phyloP scores from a whole-genome alignment of 2,113 vertebrate genomes.

The Megaceryle torquata region DNA sequence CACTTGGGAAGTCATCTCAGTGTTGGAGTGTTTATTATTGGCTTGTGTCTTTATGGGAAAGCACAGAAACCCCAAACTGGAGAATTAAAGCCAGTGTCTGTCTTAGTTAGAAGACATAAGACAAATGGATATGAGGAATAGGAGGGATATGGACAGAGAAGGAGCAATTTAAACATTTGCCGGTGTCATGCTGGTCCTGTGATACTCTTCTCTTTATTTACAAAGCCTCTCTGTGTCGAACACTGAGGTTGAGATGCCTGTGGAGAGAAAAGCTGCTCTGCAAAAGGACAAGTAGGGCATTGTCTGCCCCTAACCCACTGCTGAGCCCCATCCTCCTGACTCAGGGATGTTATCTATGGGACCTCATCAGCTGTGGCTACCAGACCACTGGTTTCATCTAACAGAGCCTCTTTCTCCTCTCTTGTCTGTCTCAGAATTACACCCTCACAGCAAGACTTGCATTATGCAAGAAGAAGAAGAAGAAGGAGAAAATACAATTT shows the following conservation, averaged over 20 bases:
- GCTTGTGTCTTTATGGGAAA: too few relatives aligned
- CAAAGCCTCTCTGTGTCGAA: neutral
- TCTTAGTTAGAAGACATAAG: neutral
- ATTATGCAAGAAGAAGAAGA: neutral
- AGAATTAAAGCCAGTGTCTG: neutral
- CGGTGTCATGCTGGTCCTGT: neutral
- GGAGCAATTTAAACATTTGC: neutral
- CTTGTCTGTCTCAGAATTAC: neutral
- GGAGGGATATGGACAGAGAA: neutral
- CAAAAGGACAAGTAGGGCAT: neutral
- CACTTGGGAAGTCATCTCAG: too few relatives aligned
- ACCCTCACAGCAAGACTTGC: neutral
- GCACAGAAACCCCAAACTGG: neutral
- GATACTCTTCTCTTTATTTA: neutral
- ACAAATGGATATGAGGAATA: neutral
- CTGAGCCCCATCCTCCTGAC: neutral
- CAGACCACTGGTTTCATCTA: neutral
- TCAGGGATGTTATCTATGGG: neutral
- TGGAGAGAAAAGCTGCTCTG: neutral
- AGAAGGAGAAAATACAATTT: neutral
- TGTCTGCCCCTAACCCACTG: neutral
- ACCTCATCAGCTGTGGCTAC: accelerated
- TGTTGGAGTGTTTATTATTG: too few relatives aligned
- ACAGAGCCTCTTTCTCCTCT: neutral
- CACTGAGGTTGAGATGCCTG: neutral